These are phyloP conservation scores for Himalopsyche anomala DNA, from an alignment of 2,888 invertebrate species.

Conservation along the genomic window DNA sequence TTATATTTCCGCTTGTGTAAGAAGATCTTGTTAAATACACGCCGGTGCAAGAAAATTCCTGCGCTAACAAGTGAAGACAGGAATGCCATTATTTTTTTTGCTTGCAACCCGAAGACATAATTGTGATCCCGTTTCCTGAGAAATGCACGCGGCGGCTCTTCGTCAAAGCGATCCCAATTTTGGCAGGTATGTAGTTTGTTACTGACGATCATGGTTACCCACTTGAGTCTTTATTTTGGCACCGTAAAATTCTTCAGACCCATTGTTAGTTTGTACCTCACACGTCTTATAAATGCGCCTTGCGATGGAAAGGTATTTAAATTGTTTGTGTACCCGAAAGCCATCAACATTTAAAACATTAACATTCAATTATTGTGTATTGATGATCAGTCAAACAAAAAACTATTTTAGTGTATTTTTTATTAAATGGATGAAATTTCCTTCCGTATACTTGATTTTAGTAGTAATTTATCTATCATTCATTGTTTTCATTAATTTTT, in stretches of 20 bases:
- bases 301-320: not conserved
- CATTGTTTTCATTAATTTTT: no score
- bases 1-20: no score
- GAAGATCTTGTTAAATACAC: no score
- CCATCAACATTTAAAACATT: not conserved
- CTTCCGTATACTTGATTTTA: no score
- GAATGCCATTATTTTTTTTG: not conserved
- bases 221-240: slow-evolving; percentile 7
- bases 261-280: slow-evolving; percentile 34
- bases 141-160: not conserved
- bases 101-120: not conserved
- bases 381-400: no score
- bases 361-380: not conserved
- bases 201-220: not conserved
- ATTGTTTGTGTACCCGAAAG: not conserved
- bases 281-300: not conserved
- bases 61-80: not conserved
- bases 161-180: not conserved
- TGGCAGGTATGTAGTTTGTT: not conserved
- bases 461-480: no score
- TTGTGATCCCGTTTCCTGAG: slow-evolving; percentile 8
- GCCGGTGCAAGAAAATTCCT: slow-evolving; percentile 12
- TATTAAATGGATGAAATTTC: no score
- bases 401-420: no score
- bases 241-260: not conserved